Evolutionary conservation across 2,113 vertebrate species (phyloP).

Genomic region (Gnathonemus echidnorhynchus): DNA sequence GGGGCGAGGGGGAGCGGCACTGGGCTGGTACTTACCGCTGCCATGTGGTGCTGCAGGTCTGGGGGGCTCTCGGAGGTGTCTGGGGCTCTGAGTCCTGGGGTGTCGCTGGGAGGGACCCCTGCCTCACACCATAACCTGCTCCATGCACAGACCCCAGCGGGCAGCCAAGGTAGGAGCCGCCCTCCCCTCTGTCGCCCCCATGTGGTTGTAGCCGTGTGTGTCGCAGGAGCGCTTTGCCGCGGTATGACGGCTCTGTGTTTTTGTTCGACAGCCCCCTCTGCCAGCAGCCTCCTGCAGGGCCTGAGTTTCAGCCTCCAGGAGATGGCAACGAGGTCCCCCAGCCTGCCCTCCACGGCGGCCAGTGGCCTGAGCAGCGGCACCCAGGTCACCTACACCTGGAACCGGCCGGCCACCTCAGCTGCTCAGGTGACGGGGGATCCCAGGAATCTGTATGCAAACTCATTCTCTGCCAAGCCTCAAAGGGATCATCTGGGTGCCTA

Average conservation of each 20-base stretch:
- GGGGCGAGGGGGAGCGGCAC: background rate
- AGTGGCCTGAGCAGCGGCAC: slow-evolving; percentile 37
- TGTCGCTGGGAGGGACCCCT: slow-evolving; percentile 47
- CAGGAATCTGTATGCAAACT: background rate
- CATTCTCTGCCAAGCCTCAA: slow-evolving; percentile 17
- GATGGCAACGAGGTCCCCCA: slow-evolving; percentile 76
- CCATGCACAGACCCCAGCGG: slow-evolving; percentile 58
- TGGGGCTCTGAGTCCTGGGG: slow-evolving; percentile 55
- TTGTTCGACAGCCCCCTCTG: slow-evolving; percentile 70
- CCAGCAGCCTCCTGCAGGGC: slow-evolving; percentile 92
- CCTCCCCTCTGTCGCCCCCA: background rate
- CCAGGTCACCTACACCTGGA: slow-evolving; percentile 55
- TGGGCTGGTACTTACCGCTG: background rate
- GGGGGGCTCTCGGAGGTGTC: slow-evolving; percentile 59
- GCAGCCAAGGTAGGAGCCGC: slow-evolving; percentile 72
- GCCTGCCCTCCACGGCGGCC: slow-evolving; percentile 57
- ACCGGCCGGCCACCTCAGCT: background rate
- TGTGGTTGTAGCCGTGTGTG: background rate
- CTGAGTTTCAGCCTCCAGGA: slow-evolving; percentile 97
- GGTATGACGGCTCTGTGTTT: slow-evolving; percentile 19
- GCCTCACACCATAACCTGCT: slow-evolving; percentile 70
- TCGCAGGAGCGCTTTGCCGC: background rate
- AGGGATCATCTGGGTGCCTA: background rate
- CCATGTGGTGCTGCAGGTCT: slow-evolving; percentile 21
- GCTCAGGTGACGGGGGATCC: background rate